These are phyloP conservation scores for Netelia inedita DNA, from an alignment of 2,888 invertebrate species.

Conservation along the genomic window DNA sequence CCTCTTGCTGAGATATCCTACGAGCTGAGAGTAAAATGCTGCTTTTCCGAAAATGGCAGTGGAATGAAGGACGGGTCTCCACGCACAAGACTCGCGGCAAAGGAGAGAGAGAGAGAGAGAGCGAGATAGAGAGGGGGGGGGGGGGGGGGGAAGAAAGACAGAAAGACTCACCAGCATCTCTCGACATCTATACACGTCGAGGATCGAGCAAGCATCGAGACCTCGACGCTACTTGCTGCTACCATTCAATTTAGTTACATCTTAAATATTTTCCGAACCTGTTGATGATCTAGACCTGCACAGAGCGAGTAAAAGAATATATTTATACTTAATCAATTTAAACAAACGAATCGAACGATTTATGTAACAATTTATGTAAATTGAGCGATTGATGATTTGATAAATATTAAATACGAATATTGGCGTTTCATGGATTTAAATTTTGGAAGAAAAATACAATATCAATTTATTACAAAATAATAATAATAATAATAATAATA, in stretches of 20 bases:
- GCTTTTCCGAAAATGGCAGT: slow-evolving; percentile 79
- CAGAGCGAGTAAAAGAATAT: background rate
- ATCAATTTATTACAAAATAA: no score
- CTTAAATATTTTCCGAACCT: slow-evolving; percentile 57
- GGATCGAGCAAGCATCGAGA: slow-evolving; percentile 46
- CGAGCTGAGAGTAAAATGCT: slow-evolving; percentile 70
- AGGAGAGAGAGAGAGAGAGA: slow-evolving; percentile 39
- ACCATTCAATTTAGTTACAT: slow-evolving; percentile 77
- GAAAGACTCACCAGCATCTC: slow-evolving; percentile 50
- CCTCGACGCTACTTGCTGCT: slow-evolving; percentile 51
- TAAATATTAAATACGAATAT: no score
- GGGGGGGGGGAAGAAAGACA: background rate
- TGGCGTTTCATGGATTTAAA: no score
- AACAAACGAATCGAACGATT: no score
- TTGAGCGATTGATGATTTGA: no score
- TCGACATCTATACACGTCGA: slow-evolving; percentile 67
- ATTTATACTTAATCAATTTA: background rate
- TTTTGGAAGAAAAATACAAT: no score
- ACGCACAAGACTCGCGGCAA: slow-evolving; percentile 52
- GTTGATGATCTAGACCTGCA: background rate
- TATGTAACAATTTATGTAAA: no score
- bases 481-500: no score
- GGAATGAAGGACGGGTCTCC: slow-evolving; percentile 80
- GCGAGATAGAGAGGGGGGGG: slow-evolving; percentile 4
- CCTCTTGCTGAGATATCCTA: slow-evolving; percentile 51